Conservation (phyloP, 2,113 vertebrate species). For the Patagioenas fasciata region DNA sequence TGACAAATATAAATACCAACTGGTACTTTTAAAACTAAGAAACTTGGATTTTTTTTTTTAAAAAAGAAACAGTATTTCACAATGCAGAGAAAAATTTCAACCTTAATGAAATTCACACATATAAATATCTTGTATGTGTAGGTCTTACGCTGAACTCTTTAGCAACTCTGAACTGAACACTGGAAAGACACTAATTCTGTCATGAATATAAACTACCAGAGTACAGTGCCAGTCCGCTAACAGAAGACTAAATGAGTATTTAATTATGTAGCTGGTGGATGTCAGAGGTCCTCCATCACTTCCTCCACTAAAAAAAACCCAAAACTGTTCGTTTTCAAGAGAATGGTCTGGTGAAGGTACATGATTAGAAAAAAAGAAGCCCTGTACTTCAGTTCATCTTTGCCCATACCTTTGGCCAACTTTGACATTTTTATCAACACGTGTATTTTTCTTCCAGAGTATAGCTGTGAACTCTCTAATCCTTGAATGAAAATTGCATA, state of each 20-base stretch:
- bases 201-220: not conserved
- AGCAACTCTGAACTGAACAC: not conserved
- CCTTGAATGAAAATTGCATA: not conserved
- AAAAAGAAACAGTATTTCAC: not conserved
- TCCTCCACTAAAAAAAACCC: not conserved
- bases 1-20: not conserved
- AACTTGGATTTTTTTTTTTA: not conserved
- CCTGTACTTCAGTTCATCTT: not conserved
- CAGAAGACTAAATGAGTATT: not conserved
- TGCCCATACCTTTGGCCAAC: not conserved
- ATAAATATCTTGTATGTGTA: accelerated
- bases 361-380: not conserved
- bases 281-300: not conserved
- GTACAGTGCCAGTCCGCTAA: not conserved
- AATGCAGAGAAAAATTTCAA: not conserved
- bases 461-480: not conserved
- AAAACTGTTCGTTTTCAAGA: not conserved
- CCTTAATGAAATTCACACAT: not conserved
- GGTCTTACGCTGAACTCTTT: not conserved
- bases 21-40: not conserved
- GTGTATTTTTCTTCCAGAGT: not conserved
- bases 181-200: not conserved
- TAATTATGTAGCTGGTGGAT: not conserved
- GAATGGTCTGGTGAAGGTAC: not conserved
- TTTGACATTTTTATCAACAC: not conserved